A percentile compares a stretch with the other conserved stretches of the same genome.
Evolutionary conservation across 2,888 invertebrate genomes (phyloP).

Genomic region (Dyspetes luteomarginatus): DNA sequence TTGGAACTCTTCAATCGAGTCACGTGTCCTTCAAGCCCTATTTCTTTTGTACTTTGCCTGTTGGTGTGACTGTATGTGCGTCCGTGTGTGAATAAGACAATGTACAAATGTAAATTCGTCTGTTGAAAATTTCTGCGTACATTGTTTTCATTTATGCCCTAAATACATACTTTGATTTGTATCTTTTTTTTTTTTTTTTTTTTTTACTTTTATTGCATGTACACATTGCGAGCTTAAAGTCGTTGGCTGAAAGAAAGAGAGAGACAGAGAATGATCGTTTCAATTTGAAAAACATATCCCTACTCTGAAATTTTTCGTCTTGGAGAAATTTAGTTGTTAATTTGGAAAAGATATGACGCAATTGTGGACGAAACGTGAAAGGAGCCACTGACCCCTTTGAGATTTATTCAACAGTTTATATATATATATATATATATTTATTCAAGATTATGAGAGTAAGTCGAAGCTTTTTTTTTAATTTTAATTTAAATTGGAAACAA

Average conservation of each 20-base stretch:
- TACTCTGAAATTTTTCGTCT: neutral
- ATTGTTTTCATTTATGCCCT: constrained; percentile 1
- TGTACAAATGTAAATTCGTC: neutral
- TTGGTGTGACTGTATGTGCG: neutral
- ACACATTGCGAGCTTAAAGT: too few species aligned
- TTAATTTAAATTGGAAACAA: too few species aligned
- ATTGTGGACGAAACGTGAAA: neutral
- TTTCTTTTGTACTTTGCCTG: constrained; percentile 57
- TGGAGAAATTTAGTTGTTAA: neutral
- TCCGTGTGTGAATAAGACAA: neutral
- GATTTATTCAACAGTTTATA: neutral
- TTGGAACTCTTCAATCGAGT: constrained; percentile 66
- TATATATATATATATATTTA: too few species aligned
- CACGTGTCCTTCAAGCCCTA: constrained; percentile 71
- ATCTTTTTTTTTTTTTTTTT: too few species aligned
- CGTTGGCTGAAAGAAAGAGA: too few species aligned
- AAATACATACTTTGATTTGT: too few species aligned
- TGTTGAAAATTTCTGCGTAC: constrained; percentile 10
- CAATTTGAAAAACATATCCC: neutral
- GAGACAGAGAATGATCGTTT: neutral
- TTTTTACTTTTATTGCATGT: too few species aligned
- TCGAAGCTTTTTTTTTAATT: too few species aligned
- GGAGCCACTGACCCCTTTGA: neutral
- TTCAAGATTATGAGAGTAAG: too few species aligned
- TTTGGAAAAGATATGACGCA: neutral